phyloP scores from a whole-genome alignment of 2,113 vertebrate species.

The Gymnarchus niloticus region DNA sequence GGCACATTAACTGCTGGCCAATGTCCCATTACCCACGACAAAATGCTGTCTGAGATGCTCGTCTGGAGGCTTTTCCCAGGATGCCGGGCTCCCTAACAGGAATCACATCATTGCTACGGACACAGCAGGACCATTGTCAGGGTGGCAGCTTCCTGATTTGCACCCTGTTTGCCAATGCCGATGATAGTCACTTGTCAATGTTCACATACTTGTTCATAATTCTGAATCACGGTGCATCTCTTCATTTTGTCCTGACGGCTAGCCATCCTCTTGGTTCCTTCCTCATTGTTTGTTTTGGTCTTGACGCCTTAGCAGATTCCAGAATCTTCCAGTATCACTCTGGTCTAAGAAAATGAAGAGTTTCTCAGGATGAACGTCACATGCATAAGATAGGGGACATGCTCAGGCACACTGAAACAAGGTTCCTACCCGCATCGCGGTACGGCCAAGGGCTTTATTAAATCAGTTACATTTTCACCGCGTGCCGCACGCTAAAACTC shows the following conservation, averaged over 20 bases:
- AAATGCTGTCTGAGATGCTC: constrained; percentile 58
- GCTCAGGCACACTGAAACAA: background rate
- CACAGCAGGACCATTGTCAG: too few species aligned
- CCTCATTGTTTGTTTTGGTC: background rate
- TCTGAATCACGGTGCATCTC: background rate
- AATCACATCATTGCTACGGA: too few species aligned
- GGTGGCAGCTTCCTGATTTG: background rate
- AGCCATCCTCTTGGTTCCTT: background rate
- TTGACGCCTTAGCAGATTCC: too few species aligned
- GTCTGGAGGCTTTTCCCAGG: background rate
- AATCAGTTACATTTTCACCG: background rate
- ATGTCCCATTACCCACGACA: constrained; percentile 52
- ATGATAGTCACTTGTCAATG: background rate
- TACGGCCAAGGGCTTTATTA: background rate
- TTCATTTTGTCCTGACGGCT: background rate
- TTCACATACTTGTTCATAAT: background rate
- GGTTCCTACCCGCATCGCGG: background rate
- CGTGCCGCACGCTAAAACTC: background rate
- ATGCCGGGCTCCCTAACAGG: background rate
- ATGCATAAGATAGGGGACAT: background rate
- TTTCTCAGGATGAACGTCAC: background rate
- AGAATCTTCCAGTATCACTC: too few species aligned
- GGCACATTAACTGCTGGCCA: constrained; percentile 66
- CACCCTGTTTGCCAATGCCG: background rate
- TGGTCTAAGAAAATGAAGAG: background rate